Evolutionary conservation across 2,888 invertebrate genomes (phyloP).

Genomic region (Lacanobia oleracea): DNA sequence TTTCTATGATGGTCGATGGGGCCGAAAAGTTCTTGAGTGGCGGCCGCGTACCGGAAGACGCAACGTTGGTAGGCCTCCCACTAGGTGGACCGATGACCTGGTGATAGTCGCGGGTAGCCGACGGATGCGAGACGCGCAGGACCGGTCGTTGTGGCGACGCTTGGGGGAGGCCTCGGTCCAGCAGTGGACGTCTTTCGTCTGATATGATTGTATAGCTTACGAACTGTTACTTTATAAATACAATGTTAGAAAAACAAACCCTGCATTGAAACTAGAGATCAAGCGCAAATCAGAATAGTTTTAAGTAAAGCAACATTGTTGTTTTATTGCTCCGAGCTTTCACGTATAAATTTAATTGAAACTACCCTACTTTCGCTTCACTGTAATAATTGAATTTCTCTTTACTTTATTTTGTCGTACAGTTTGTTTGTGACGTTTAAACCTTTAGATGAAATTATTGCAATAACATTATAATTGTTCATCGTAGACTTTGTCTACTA

Average conservation of each 20-base stretch:
- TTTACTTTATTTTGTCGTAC: conserved; percentile 4
- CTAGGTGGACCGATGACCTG: too few relatives aligned
- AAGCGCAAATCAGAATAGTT: conserved; percentile 57
- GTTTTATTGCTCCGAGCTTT: conserved; percentile 41
- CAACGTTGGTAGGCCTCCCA: too few relatives aligned
- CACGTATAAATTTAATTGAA: conserved; percentile 54
- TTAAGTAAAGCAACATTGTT: conserved; percentile 56
- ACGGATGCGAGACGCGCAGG: too few relatives aligned
- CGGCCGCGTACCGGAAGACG: too few relatives aligned
- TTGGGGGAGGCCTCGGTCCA: too few relatives aligned
- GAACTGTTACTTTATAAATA: conserved; percentile 17
- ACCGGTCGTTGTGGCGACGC: too few relatives aligned
- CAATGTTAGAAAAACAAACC: conserved; percentile 43
- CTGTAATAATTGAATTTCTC: conserved; percentile 49
- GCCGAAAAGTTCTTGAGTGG: too few relatives aligned
- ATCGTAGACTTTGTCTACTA: too few relatives aligned
- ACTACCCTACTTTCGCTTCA: conserved; percentile 38
- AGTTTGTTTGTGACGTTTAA: conserved; percentile 1
- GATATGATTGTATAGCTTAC: too few relatives aligned
- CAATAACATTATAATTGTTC: not conserved
- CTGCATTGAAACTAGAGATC: conserved; percentile 40
- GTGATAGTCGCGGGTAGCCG: too few relatives aligned
- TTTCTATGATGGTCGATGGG: too few relatives aligned
- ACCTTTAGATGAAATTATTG: not conserved
- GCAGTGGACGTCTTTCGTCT: too few relatives aligned